A percentile compares a stretch with the other conserved stretches of the same genome.
Conservation (phyloP, 2,888 invertebrate species). For the Hyppa rectilinea region DNA sequence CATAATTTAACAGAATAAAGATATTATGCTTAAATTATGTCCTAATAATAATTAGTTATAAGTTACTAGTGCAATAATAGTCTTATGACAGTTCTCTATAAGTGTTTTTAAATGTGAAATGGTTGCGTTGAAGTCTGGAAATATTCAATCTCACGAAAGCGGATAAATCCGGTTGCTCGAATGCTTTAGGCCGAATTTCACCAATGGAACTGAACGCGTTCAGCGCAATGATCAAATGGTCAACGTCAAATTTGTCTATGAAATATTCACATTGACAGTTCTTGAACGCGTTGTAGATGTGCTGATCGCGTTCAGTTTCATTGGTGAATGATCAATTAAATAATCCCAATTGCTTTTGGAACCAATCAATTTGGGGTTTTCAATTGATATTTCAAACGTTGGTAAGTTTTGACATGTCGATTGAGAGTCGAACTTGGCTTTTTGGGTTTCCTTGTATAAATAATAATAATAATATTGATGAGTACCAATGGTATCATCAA, state of each 20-base stretch:
- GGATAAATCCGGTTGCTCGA: too few relatives aligned
- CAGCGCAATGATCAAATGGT: too few relatives aligned
- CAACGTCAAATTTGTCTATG: too few relatives aligned
- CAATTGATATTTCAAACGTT: not conserved
- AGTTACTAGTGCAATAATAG: constrained; percentile 63
- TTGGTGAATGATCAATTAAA: too few relatives aligned
- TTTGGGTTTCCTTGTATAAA: not conserved
- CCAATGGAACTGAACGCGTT: too few relatives aligned
- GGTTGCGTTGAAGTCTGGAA: not conserved
- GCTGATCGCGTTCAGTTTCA: too few relatives aligned
- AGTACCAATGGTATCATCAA: not conserved
- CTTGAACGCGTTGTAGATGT: too few relatives aligned
- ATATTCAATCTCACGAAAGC: not conserved
- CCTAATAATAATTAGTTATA: constrained; percentile 53
- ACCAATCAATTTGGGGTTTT: not conserved
- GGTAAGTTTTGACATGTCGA: not conserved
- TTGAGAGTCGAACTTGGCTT: not conserved
- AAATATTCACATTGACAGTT: too few relatives aligned
- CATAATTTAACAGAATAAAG: constrained; percentile 58
- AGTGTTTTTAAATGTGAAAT: constrained; percentile 19
- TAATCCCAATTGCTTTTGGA: not conserved
- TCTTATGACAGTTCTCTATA: constrained; percentile 13
- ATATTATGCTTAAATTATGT: constrained; percentile 65
- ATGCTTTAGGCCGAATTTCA: too few relatives aligned
- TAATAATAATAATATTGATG: not conserved